Conservation (phyloP, 1,140 invertebrate genomes). For the Stratiolaelaps scimitus region DNA sequence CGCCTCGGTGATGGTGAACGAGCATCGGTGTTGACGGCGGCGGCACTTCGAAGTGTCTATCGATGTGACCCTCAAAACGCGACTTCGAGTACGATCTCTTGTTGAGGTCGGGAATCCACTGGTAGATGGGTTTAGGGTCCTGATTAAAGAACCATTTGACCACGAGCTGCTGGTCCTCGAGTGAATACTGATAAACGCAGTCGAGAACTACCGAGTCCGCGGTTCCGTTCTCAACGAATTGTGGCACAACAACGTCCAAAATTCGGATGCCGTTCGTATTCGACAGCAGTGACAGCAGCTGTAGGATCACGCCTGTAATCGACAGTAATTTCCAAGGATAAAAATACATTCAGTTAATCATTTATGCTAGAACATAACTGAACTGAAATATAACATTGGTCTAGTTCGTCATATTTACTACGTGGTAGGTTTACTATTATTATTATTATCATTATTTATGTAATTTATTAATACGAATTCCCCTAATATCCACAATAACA, state of each 20-base stretch:
- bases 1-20: too few species aligned
- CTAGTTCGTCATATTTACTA: too few species aligned
- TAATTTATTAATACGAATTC: too few species aligned
- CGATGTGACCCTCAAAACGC: conserved; percentile 52
- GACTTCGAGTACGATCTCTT: conserved; percentile 48
- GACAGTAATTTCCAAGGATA: too few species aligned
- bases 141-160: conserved; percentile 66
- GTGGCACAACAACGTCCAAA: conserved; percentile 52
- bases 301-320: too few species aligned
- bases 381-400: too few species aligned
- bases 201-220: conserved; percentile 55
- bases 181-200: conserved; percentile 55
- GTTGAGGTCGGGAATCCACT: conserved; percentile 56
- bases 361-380: too few species aligned
- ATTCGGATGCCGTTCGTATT: conserved; percentile 41
- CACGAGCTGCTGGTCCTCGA: conserved; percentile 49
- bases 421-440: too few species aligned
- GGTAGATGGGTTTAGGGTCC: conserved; percentile 54
- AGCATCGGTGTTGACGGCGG: conserved; percentile 40
- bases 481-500: too few species aligned
- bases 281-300: too few species aligned
- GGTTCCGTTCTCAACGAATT: conserved; percentile 52
- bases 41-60: conserved; percentile 54
- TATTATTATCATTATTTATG: too few species aligned
- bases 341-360: too few species aligned